Evolutionary conservation across 2,797 vertebrate genomes (phyloP).

Genomic region (Microchirus variegatus): DNA sequence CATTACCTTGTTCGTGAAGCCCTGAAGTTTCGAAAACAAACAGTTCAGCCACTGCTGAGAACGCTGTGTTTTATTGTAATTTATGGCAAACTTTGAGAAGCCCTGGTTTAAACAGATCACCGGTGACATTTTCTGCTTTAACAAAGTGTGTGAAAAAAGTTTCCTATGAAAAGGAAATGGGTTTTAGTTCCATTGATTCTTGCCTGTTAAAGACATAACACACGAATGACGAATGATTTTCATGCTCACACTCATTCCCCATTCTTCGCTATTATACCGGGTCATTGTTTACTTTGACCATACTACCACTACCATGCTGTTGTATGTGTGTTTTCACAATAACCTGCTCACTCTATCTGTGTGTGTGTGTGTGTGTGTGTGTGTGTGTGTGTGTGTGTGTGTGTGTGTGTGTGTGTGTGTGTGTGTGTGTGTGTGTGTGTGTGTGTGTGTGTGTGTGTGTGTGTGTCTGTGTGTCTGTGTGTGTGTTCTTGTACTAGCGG

Average conservation of each 20-base stretch:
- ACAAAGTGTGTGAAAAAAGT: slow-evolving; percentile 11
- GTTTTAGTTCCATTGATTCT: slow-evolving; percentile 5
- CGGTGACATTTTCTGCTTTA: slow-evolving; percentile 16
- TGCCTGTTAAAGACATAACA: slow-evolving; percentile 32
- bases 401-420: no score
- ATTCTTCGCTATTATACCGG: slow-evolving; percentile 8
- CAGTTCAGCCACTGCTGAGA: no score
- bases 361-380: slow-evolving; percentile 10
- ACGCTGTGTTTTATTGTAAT: no score
- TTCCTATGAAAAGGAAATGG: slow-evolving; percentile 17
- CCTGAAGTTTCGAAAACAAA: no score
- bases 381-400: slow-evolving; percentile 11
- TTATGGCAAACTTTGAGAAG: no score
- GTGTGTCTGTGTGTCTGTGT: no score
- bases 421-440: no score
- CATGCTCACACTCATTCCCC: slow-evolving; percentile 5
- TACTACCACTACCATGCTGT: not conserved
- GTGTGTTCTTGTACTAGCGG: no score
- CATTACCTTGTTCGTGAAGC: no score
- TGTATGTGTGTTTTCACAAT: not conserved
- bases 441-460: no score
- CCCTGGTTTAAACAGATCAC: not conserved
- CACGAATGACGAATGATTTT: slow-evolving; percentile 46
- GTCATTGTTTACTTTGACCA: no score
- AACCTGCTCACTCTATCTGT: slow-evolving; percentile 12